A percentile compares a stretch with the other conserved stretches of the same genome.
phyloP scores from a whole-genome alignment of 2,888 invertebrate genomes.

The Ichneumoninae sp. region DNA sequence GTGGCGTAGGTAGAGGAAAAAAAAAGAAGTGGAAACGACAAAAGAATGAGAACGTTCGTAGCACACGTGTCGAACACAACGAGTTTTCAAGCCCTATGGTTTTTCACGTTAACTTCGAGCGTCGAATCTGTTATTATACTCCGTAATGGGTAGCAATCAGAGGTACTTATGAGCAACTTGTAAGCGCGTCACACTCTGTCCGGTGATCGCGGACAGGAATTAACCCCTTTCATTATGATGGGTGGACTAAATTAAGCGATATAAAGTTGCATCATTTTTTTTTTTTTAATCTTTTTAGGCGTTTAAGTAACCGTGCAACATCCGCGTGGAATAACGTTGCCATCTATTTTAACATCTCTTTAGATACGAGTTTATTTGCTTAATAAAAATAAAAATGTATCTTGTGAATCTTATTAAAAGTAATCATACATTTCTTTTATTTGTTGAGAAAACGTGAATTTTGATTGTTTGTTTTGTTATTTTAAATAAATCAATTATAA shows the following conservation, averaged over 20 bases:
- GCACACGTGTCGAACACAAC: background rate
- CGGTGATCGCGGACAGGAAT: conserved; percentile 50
- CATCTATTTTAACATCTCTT: background rate
- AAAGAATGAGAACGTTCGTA: conserved; percentile 14
- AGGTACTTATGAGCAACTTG: conserved; percentile 33
- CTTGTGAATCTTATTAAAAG: too few species aligned
- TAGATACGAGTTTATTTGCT: too few species aligned
- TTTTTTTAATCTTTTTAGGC: background rate
- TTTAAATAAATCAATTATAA: background rate
- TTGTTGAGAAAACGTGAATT: too few species aligned
- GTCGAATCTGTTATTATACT: conserved; percentile 28
- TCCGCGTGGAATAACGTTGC: background rate
- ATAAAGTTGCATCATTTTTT: background rate
- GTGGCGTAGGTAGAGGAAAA: background rate
- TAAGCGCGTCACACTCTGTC: conserved; percentile 42
- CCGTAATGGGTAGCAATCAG: conserved; percentile 7
- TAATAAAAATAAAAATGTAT: too few species aligned
- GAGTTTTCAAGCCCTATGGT: background rate
- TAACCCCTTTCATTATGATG: conserved; percentile 12
- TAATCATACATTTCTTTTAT: too few species aligned
- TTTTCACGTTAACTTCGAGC: conserved; percentile 7
- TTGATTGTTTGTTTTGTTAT: background rate
- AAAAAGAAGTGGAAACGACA: conserved; percentile 5
- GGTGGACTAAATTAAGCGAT: background rate
- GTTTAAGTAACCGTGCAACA: background rate